These are phyloP conservation scores for Fragum fragum DNA, from an alignment of 2,888 invertebrate species.

Conservation along the genomic window DNA sequence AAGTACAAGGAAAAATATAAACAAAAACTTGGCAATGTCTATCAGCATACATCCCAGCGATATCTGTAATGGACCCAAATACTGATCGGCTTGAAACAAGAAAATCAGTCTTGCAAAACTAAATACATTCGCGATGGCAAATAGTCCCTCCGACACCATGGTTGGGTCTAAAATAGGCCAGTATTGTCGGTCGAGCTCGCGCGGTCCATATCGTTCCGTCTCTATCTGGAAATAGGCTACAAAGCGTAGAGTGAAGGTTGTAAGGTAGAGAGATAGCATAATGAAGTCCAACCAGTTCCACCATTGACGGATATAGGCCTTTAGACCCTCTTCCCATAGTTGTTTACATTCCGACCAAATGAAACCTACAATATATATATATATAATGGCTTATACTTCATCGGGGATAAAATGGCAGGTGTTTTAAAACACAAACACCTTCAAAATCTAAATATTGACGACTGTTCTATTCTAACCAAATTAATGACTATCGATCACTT, in stretches of 20 bases:
- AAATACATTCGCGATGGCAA: slow-evolving; percentile 89
- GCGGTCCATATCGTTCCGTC: slow-evolving; percentile 85
- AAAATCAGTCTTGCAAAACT: slow-evolving; percentile 89
- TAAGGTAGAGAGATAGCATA: slow-evolving; percentile 88
- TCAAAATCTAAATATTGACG: too few relatives aligned
- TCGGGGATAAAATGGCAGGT: too few relatives aligned
- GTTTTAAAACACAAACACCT: too few relatives aligned
- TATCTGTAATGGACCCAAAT: slow-evolving; percentile 88
- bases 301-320: slow-evolving; percentile 88
- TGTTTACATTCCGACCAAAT: slow-evolving; percentile 89
- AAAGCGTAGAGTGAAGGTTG: slow-evolving; percentile 88
- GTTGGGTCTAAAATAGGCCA: slow-evolving; percentile 89
- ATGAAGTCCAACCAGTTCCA: slow-evolving; percentile 89
- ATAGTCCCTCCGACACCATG: slow-evolving; percentile 88
- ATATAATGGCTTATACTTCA: too few relatives aligned
- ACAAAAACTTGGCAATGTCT: slow-evolving; percentile 88
- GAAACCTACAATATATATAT: slow-evolving; percentile 85
- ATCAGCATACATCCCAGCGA: slow-evolving; percentile 89
- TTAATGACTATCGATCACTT: too few relatives aligned
- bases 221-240: slow-evolving; percentile 86
- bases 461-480: too few relatives aligned
- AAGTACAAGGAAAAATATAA: slow-evolving; percentile 88
- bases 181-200: slow-evolving; percentile 84
- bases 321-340: slow-evolving; percentile 89
- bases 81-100: slow-evolving; percentile 88